Evolutionary conservation across 2,797 vertebrate genomes (phyloP), one percentile per base, ranked within the genome.

Genomic region (Tragelaphus oryx): DNA sequence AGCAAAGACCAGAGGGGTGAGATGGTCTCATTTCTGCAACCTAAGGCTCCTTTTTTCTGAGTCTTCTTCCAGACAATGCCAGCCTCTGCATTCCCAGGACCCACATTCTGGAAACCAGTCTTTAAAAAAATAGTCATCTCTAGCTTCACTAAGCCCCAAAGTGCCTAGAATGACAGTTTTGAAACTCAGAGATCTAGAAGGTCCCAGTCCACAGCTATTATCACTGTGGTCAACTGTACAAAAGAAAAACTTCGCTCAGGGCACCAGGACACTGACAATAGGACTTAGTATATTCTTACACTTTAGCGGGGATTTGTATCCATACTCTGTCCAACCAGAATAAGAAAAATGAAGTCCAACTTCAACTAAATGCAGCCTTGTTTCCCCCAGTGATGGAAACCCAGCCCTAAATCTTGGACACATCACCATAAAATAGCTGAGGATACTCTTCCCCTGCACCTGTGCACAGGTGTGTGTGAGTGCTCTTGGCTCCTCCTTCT

Each of bases 141-240:
- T 85, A 74, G 94, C 57, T 95, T 80, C 90, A 78, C 80, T 41
- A 59, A 60, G 46, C 80, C 55, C 81, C 54, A 57, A 94, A 59
- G 1, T 26, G 24, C 16, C 81, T 65, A 8, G 8, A 60, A 88
- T 54, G 83, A 57, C 57, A 62, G 44, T 57, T 75, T 74, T 89
- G 82, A 52, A 89, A 71, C 48, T 71, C 52, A 14, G 78, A 68
- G 57, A 57, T 20, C 12, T 33, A 33, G 30, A 24, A 71, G 78
- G 50, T 91, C 71, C 52, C 30, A 18, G 37, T 26, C 50, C 79
- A 41, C 24, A 74, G 62, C 50, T 60, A 54, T n/a, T 41, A 59
- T 4, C 2, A 4, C 62, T 50, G 52, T 41, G 54, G 48, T 91
- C 87, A 89, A 87, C 76, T 92, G 26, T 26, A 78, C 37, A 65